These are phyloP conservation scores for Pseudachorutes palmiensis DNA, from an alignment of 1,140 invertebrate species.

Conservation along the genomic window DNA sequence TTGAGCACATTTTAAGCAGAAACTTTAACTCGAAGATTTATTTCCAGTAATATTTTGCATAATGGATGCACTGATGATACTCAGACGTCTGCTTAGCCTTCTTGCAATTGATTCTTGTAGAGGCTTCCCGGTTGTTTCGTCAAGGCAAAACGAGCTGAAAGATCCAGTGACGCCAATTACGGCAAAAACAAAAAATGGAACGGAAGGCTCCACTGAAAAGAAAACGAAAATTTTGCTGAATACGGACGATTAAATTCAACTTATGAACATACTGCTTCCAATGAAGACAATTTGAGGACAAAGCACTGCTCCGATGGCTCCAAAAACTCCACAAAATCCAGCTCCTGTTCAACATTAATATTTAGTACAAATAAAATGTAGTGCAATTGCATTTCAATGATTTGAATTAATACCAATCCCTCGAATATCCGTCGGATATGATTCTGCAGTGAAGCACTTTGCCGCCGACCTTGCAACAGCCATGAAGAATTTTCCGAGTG, in stretches of 20 bases:
- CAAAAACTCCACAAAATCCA: constrained; percentile 13
- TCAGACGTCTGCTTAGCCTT: background rate
- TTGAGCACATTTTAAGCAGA: no score
- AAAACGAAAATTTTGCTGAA: no score
- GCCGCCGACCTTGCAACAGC: constrained; percentile 11
- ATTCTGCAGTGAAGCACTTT: constrained; percentile 12
- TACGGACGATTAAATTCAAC: no score
- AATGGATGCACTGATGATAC: background rate
- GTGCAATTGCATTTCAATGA: background rate
- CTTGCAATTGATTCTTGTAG: background rate
- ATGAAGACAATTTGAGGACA: constrained; percentile 13
- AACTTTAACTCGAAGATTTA: no score
- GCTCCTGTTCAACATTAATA: background rate
- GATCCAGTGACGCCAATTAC: background rate
- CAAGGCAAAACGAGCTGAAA: background rate
- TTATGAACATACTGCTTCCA: background rate
- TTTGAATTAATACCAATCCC: constrained; percentile 10
- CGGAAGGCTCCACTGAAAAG: background rate
- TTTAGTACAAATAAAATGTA: no score
- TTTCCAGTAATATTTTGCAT: no score
- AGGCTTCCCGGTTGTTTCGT: background rate
- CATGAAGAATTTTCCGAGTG: constrained; percentile 12
- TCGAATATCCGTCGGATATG: constrained; percentile 16
- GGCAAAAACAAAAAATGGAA: background rate
- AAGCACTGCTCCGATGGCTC: constrained; percentile 8